Percentiles rank a stretch among this genome's conserved stretches.
Conservation (phyloP, 2,113 vertebrate genomes). For the Archocentrus centrarchus region DNA sequence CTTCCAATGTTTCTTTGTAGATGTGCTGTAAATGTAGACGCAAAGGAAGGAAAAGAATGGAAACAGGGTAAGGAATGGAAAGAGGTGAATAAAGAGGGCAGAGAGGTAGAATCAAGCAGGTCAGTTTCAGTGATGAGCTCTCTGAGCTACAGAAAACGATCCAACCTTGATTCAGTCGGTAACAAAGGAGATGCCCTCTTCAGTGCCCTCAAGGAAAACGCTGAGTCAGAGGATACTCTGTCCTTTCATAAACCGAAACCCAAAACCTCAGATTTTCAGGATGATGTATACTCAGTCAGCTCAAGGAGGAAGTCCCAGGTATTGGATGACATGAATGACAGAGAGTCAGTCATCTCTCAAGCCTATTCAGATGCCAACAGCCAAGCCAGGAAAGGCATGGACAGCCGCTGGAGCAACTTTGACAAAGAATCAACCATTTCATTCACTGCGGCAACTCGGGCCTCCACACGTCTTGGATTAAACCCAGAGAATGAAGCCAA, state of each 20-base stretch:
- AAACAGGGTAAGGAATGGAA: slow-evolving; percentile 83
- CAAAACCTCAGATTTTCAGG: slow-evolving; percentile 48
- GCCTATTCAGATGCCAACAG: slow-evolving; percentile 83
- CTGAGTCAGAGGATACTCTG: slow-evolving; percentile 79
- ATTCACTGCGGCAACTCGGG: slow-evolving; percentile 78
- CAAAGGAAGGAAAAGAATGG: slow-evolving; percentile 78
- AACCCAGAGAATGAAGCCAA: slow-evolving; percentile 82
- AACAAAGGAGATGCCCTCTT: slow-evolving; percentile 87
- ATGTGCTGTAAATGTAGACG: slow-evolving; percentile 75
- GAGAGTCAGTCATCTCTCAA: slow-evolving; percentile 83
- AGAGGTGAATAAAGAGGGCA: slow-evolving; percentile 83
- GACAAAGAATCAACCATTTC: slow-evolving; percentile 85
- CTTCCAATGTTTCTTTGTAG: slow-evolving; percentile 73
- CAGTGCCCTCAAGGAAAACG: slow-evolving; percentile 84
- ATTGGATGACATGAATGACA: slow-evolving; percentile 70
- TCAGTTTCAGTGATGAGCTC: slow-evolving; percentile 89
- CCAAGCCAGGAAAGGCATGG: slow-evolving; percentile 82
- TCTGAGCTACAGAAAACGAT: slow-evolving; percentile 93
- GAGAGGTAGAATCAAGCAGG: slow-evolving; percentile 84
- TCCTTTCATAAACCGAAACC: slow-evolving; percentile 78
- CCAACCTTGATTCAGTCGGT: slow-evolving; percentile 85
- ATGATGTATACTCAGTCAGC: slow-evolving; percentile 70
- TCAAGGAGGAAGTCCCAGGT: slow-evolving; percentile 74
- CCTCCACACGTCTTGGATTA: slow-evolving; percentile 79
- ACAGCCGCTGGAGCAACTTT: slow-evolving; percentile 87